Conservation (phyloP, 2,797 vertebrate genomes). For the Ataeniobius toweri region DNA sequence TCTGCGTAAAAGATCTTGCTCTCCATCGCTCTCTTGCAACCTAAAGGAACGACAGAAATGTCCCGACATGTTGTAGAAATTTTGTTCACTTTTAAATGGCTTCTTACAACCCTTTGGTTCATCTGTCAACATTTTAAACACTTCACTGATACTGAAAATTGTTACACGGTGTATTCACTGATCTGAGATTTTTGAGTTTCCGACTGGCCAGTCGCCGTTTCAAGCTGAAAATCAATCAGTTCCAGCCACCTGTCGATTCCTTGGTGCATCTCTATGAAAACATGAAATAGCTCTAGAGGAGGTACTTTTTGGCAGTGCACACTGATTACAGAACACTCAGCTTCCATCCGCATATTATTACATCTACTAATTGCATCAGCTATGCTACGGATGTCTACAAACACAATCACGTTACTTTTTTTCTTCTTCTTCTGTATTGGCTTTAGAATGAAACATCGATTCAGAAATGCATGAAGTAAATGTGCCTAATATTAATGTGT, state of each 20-base stretch:
- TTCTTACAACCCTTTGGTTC: neutral
- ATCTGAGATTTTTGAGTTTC: neutral
- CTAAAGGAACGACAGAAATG: neutral
- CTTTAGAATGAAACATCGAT: conserved; percentile 48
- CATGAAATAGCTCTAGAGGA: conserved; percentile 10
- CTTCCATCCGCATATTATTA: conserved; percentile 28
- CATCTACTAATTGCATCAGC: conserved; percentile 70
- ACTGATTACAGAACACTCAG: conserved; percentile 18
- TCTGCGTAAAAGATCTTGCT: neutral
- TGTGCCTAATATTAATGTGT: conserved; percentile 7
- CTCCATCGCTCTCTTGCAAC: neutral
- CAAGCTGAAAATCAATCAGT: neutral
- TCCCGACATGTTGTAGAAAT: neutral
- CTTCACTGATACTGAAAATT: neutral
- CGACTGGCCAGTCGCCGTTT: neutral
- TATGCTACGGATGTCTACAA: conserved; percentile 28
- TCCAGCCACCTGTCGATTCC: neutral
- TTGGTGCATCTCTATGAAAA: conserved; percentile 15
- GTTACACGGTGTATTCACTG: neutral
- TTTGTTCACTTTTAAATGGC: neutral
- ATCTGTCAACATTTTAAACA: neutral
- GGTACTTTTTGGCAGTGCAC: conserved; percentile 16
- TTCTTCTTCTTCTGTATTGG: conserved; percentile 30
- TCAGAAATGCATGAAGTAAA: conserved; percentile 66
- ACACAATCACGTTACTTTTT: conserved; percentile 20